A percentile compares a stretch with the other conserved stretches of the same genome.
phyloP scores from a whole-genome alignment of 1,140 invertebrate genomes.

The Hetaerina americana region DNA sequence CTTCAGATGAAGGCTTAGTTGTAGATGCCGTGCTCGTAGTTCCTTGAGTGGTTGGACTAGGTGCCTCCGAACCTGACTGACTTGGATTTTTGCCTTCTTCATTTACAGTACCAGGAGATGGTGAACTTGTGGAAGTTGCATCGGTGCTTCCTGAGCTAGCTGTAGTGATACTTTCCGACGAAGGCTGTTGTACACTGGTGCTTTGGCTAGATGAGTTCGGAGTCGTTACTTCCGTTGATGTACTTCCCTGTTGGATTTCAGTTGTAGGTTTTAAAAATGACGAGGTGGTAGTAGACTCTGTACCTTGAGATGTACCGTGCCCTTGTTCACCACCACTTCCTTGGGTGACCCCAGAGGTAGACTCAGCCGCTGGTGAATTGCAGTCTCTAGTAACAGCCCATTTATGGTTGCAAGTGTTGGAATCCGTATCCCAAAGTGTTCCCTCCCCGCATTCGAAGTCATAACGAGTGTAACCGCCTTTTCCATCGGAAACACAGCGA shows the following conservation, averaged over 20 bases:
- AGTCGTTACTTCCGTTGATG: background rate
- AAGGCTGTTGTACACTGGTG: background rate
- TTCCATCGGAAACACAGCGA: conserved; percentile 34
- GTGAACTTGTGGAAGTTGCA: background rate
- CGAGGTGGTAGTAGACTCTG: background rate
- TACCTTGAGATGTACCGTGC: background rate
- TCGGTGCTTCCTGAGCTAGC: background rate
- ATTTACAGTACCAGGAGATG: background rate
- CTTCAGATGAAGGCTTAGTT: background rate
- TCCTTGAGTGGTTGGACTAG: conserved; percentile 41
- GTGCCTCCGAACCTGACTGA: conserved; percentile 30
- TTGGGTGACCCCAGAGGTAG: background rate
- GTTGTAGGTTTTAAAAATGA: background rate
- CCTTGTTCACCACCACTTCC: background rate
- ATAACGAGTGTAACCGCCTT: conserved; percentile 29
- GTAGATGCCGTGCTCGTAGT: conserved; percentile 28
- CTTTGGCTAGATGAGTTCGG: background rate
- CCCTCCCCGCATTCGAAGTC: conserved; percentile 29
- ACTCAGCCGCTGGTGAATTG: conserved; percentile 14
- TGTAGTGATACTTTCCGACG: background rate
- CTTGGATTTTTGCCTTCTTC: background rate
- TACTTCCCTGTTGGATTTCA: background rate
- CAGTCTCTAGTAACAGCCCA: conserved; percentile 23
- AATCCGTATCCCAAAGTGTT: conserved; percentile 32
- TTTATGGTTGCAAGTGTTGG: conserved; percentile 34